phyloP scores from a whole-genome alignment of 2,113 vertebrate species.

The Leptocoma aspasia region DNA sequence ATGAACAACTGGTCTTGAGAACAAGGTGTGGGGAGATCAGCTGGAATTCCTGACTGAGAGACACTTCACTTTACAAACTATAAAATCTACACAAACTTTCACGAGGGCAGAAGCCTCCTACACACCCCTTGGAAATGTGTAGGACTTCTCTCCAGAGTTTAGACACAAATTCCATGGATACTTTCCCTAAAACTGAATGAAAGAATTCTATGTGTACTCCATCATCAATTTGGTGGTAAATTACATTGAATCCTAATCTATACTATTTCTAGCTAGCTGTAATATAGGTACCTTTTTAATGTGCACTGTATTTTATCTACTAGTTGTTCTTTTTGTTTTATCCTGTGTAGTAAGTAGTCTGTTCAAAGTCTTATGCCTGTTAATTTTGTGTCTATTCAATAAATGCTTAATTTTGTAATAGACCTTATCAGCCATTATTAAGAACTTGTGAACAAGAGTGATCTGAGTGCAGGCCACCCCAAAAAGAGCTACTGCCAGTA shows the following conservation, averaged over 20 bases:
- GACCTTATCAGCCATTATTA: not conserved
- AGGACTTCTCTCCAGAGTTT: not conserved
- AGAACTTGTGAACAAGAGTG: not conserved
- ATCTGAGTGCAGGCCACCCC: not conserved
- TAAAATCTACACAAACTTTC: not conserved
- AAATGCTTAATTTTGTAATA: not conserved
- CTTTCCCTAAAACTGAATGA: not conserved
- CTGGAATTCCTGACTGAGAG: not conserved
- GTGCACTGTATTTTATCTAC: not conserved
- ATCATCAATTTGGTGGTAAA: not conserved
- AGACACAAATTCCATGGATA: fast-evolving
- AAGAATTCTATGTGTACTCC: not conserved
- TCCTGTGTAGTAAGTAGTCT: not conserved
- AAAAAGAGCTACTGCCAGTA: not conserved
- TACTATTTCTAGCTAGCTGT: not conserved
- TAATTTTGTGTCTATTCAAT: not conserved
- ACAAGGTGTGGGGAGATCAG: not conserved
- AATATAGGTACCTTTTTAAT: not conserved
- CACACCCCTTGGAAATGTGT: not conserved
- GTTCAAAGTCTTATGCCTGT: not conserved
- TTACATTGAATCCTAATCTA: not conserved
- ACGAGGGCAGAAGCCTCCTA: not conserved
- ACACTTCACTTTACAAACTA: not conserved
- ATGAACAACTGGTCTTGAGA: not conserved
- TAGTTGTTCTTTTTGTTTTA: not conserved